A percentile compares a stretch with the other conserved stretches of the same genome.
phyloP scores from a whole-genome alignment of 2,113 vertebrate genomes.

The Neodon shergylaensis region DNA sequence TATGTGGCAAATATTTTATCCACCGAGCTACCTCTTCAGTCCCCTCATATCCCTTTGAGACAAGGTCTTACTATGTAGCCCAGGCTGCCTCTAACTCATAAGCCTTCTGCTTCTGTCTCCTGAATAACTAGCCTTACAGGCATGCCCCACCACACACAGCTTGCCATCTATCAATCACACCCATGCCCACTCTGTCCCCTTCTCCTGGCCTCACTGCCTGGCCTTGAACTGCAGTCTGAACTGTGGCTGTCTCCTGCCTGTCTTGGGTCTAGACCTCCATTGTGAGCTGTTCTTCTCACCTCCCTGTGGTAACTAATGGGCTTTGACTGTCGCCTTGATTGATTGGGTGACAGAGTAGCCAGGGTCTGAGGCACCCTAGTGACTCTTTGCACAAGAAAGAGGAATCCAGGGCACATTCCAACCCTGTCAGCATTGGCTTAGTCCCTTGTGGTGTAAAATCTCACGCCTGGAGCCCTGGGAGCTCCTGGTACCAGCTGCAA shows the following conservation, averaged over 20 bases:
- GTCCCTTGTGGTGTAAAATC: slow-evolving; percentile 79
- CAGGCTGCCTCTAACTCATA: background rate
- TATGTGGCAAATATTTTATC: background rate
- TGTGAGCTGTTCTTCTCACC: background rate
- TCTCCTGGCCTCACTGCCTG: background rate
- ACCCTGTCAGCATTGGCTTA: slow-evolving; percentile 73
- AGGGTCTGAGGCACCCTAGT: slow-evolving; percentile 59
- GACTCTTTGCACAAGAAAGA: slow-evolving; percentile 11
- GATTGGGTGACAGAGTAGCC: slow-evolving; percentile 63
- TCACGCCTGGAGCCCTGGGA: slow-evolving; percentile 82
- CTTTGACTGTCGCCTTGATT: slow-evolving; percentile 31
- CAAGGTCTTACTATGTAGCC: background rate
- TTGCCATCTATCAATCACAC: background rate
- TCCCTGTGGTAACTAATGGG: background rate
- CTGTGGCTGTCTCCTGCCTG: background rate
- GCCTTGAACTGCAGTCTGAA: background rate
- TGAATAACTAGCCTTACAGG: background rate
- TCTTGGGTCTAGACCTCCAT: background rate
- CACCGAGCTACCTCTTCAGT: background rate
- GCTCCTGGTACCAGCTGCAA: slow-evolving; percentile 87
- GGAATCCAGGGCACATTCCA: slow-evolving; percentile 71
- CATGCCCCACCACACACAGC: background rate
- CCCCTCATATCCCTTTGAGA: background rate
- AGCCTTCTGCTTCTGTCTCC: background rate
- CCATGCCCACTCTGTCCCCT: background rate